phyloP scores from a whole-genome alignment of 2,113 vertebrate species.

The Serilophus lunatus region DNA sequence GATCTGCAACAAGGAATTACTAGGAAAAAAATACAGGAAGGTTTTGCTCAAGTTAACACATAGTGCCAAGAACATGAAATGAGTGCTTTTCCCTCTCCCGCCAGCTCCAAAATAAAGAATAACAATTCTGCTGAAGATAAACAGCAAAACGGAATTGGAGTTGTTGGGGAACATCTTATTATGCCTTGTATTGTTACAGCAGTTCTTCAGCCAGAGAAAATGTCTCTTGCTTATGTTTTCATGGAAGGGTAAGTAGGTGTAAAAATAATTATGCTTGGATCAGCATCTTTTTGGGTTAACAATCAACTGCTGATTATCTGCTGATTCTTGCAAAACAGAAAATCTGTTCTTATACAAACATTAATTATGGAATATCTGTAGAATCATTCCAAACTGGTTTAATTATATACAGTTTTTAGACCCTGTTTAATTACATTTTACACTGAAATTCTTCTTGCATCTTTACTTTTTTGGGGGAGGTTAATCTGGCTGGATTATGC shows the following conservation, averaged over 20 bases:
- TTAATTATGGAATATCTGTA: slow-evolving; percentile 70
- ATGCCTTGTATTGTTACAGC: neutral
- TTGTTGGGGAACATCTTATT: neutral
- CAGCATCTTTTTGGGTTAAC: slow-evolving; percentile 58
- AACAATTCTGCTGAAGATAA: neutral
- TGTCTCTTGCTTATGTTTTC: neutral
- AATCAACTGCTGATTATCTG: slow-evolving; percentile 62
- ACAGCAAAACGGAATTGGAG: neutral
- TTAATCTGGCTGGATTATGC: slow-evolving; percentile 44
- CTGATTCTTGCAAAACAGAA: slow-evolving; percentile 60
- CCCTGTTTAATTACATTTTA: slow-evolving; percentile 58
- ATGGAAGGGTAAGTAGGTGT: neutral
- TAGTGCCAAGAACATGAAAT: neutral
- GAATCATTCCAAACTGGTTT: slow-evolving; percentile 61
- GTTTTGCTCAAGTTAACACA: neutral
- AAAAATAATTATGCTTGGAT: slow-evolving; percentile 40
- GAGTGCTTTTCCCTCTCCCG: neutral
- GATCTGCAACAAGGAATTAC: neutral
- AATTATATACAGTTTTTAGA: slow-evolving; percentile 58
- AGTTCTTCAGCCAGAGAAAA: neutral
- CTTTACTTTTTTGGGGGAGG: slow-evolving; percentile 49
- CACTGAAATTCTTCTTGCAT: slow-evolving; percentile 43
- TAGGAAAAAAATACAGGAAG: neutral
- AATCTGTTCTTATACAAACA: slow-evolving; percentile 64
- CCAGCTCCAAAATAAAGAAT: neutral